Evolutionary conservation across 2,113 vertebrate species (phyloP).

Genomic region (Ictidomys tridecemlineatus): DNA sequence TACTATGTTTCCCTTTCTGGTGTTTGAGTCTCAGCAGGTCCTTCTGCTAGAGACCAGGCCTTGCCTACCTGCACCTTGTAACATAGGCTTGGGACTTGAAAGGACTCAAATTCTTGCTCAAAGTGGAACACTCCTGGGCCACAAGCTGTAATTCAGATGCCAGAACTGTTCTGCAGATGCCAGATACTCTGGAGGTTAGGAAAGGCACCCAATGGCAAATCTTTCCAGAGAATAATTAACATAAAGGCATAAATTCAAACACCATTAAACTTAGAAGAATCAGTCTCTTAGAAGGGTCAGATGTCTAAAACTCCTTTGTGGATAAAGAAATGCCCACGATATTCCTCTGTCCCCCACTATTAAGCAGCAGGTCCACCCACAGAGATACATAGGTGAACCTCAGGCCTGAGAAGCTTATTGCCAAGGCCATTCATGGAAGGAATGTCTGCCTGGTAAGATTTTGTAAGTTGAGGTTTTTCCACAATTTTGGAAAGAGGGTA

Average conservation of each 20-base stretch:
- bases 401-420: background rate
- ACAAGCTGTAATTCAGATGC: background rate
- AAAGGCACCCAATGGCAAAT: background rate
- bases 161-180: background rate
- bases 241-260: background rate
- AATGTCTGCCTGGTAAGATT: background rate
- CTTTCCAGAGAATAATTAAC: constrained; percentile 4
- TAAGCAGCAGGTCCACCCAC: background rate
- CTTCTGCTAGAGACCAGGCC: background rate
- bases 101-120: background rate
- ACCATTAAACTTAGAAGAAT: background rate
- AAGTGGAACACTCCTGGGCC: background rate
- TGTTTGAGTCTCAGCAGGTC: background rate
- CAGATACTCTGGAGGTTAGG: background rate
- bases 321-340: background rate
- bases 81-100: background rate
- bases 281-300: background rate
- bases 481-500: background rate
- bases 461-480: background rate
- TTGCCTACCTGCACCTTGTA: background rate
- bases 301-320: background rate
- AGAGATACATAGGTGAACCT: background rate
- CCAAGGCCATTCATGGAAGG: background rate
- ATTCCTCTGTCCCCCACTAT: background rate
- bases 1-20: background rate